Evolutionary conservation across 2,113 vertebrate species (phyloP).

Genomic region (Podiceps cristatus): DNA sequence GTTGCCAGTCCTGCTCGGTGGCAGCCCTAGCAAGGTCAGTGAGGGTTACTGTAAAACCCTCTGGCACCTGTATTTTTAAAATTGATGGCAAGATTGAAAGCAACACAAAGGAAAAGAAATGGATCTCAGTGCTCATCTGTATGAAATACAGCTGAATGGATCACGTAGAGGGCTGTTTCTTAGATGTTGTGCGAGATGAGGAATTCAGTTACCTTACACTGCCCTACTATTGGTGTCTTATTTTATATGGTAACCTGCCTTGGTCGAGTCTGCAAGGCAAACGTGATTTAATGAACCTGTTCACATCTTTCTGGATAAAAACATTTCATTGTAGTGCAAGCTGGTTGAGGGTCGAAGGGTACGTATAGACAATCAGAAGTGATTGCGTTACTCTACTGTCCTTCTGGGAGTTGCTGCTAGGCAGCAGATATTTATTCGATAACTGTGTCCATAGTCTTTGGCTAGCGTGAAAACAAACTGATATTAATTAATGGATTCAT

Average conservation of each 20-base stretch:
- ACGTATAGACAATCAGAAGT: background rate
- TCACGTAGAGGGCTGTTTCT: background rate
- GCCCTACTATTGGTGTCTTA: background rate
- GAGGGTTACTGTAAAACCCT: background rate
- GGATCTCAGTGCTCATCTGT: background rate
- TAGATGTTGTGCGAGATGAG: background rate
- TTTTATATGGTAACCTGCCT: background rate
- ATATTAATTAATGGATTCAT: background rate
- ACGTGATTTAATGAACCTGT: background rate
- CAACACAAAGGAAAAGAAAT: background rate
- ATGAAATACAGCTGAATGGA: background rate
- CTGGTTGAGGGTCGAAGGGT: background rate
- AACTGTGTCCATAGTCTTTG: background rate
- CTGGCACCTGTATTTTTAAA: background rate
- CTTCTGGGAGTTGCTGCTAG: background rate
- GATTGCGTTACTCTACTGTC: background rate
- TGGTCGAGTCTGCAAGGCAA: background rate
- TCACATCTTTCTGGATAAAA: background rate
- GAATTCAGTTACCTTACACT: background rate
- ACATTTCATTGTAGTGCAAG: background rate
- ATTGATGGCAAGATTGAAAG: background rate
- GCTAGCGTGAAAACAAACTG: rapidly evolving
- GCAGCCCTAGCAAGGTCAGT: background rate
- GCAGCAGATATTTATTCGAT: background rate
- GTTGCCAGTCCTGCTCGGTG: background rate